Conservation (phyloP, 2,113 vertebrate genomes). For the Xenus cinereus region DNA sequence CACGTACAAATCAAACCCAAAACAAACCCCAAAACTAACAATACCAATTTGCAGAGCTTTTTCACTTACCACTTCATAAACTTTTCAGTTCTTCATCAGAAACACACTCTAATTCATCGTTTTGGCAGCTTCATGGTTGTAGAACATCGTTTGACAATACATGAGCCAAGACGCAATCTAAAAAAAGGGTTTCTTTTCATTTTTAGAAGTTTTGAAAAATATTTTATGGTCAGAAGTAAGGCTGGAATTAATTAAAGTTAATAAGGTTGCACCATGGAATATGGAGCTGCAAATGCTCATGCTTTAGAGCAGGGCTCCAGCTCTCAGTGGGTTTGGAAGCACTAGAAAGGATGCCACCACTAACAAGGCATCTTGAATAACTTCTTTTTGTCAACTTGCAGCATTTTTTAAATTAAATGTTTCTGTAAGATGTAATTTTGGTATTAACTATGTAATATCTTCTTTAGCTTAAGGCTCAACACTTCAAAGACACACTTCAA, state of each 20-base stretch:
- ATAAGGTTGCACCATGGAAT: not conserved
- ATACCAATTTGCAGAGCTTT: not conserved
- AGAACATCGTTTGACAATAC: not conserved
- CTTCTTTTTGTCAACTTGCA: not conserved
- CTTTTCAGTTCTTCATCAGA: not conserved
- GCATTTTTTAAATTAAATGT: not conserved
- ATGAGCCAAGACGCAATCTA: not conserved
- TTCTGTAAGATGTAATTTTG: not conserved
- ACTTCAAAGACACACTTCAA: not conserved
- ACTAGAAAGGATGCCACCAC: not conserved
- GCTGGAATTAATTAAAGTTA: not conserved
- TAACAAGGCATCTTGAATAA: not conserved
- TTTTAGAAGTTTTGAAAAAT: slow-evolving; percentile 25
- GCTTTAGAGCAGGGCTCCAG: not conserved
- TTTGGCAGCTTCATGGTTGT: not conserved
- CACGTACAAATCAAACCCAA: not conserved
- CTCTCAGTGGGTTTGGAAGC: not conserved
- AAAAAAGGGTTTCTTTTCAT: not conserved
- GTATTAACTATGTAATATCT: not conserved
- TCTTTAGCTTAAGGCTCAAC: not conserved
- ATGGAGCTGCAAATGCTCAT: not conserved
- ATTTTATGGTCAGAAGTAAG: not conserved
- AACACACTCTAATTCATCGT: not conserved
- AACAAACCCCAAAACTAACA: not conserved
- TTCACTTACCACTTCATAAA: not conserved